These are phyloP conservation scores for Oscheius myriophilus DNA, from an alignment of 2,888 invertebrate species.

Conservation along the genomic window DNA sequence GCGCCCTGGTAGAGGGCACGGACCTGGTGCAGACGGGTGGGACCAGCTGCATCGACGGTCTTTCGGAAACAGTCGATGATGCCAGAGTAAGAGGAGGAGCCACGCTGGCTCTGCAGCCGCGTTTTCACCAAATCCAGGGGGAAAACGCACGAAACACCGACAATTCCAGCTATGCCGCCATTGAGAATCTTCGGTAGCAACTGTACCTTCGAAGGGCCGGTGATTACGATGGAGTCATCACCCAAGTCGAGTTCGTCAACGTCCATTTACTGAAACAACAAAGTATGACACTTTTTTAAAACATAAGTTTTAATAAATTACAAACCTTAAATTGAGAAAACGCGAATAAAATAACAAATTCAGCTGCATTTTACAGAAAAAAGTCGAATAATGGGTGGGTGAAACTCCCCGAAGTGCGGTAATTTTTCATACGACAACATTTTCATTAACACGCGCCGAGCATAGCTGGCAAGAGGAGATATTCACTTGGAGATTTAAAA, in stretches of 20 bases:
- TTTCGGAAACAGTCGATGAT: constrained; percentile 95
- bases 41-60: constrained; percentile 88
- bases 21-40: constrained; percentile 24
- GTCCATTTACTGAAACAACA: constrained; percentile 34
- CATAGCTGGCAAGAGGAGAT: no score
- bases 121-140: constrained; percentile 97
- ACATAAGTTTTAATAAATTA: no score
- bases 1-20: constrained; percentile 50
- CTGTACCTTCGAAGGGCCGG: constrained; percentile 30
- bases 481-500: no score
- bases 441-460: no score
- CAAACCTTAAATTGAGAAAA: no score
- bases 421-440: no score
- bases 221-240: constrained; percentile 6
- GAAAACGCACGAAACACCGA: constrained; percentile 89
- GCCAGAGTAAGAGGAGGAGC: constrained; percentile 87
- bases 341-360: no score
- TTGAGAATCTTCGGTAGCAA: constrained; percentile 90
- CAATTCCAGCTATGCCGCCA: constrained; percentile 75
- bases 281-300: no score
- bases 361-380: no score
- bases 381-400: no score
- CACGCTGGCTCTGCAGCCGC: constrained; percentile 88
- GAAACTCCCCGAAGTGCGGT: no score
- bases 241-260: constrained; percentile 45